phyloP scores from a whole-genome alignment of 2,113 vertebrate genomes.

The Protobothrops flavoviridis region DNA sequence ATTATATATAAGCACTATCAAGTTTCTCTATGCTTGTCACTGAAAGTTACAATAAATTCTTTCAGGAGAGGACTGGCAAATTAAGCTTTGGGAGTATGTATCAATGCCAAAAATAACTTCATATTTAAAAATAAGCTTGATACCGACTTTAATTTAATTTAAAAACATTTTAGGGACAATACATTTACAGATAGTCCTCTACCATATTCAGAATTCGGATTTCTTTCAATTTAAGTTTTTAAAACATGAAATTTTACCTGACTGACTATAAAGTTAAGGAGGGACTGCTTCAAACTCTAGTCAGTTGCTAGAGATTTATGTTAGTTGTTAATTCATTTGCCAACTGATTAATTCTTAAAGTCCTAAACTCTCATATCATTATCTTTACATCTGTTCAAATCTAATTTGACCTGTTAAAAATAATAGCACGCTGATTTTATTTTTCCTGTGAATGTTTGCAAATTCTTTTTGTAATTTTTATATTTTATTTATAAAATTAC shows the following conservation, averaged over 20 bases:
- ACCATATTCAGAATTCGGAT: not conserved
- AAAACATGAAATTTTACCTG: not conserved
- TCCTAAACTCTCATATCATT: not conserved
- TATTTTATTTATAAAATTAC: not conserved
- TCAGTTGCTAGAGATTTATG: not conserved
- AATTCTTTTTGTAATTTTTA: not conserved
- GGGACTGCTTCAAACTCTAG: not conserved
- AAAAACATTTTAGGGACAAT: not conserved
- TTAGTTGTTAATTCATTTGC: not conserved
- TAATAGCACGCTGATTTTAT: not conserved
- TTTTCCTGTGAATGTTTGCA: not conserved
- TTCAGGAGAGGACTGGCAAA: not conserved
- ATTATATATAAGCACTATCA: not conserved
- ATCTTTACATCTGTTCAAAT: not conserved
- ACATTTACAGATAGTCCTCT: not conserved
- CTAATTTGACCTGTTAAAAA: not conserved
- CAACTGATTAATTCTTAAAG: not conserved
- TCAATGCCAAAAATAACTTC: not conserved
- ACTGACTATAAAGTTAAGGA: not conserved
- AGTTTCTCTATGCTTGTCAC: not conserved
- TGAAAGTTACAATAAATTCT: not conserved
- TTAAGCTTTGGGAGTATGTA: not conserved
- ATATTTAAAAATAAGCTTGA: not conserved
- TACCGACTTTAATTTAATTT: not conserved
- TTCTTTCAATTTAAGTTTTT: not conserved